These are phyloP conservation scores for Erebia ligea DNA, from an alignment of 2,888 invertebrate genomes.

Conservation along the genomic window DNA sequence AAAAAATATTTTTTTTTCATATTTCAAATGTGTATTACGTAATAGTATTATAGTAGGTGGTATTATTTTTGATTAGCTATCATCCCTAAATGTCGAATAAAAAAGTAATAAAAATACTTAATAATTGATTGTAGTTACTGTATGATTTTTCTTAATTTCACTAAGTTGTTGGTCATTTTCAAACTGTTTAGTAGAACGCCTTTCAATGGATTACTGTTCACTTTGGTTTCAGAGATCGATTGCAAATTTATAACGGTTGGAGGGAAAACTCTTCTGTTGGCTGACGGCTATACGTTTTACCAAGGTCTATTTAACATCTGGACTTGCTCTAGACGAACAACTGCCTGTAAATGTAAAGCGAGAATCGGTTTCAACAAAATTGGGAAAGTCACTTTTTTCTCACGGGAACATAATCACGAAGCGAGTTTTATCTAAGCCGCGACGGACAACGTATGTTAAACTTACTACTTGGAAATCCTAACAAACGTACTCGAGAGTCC, in stretches of 20 bases:
- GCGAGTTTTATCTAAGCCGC: conserved; percentile 24
- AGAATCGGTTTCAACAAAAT: conserved; percentile 31
- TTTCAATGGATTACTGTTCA: too few relatives aligned
- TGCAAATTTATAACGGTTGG: conserved; percentile 30
- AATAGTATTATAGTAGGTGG: too few relatives aligned
- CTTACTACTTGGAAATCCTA: neutral
- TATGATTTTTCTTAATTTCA: too few relatives aligned
- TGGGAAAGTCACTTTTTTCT: conserved; percentile 31
- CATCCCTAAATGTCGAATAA: too few relatives aligned
- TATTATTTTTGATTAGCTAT: too few relatives aligned
- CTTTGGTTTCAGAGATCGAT: conserved; percentile 17
- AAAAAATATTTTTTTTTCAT: too few relatives aligned
- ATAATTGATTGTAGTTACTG: too few relatives aligned
- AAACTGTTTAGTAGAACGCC: too few relatives aligned
- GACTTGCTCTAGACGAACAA: conserved; percentile 34
- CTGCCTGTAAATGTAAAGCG: conserved; percentile 35
- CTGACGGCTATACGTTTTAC: conserved; percentile 5
- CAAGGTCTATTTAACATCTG: conserved; percentile 21
- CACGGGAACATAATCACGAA: conserved; percentile 43
- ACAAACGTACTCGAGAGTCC: too few relatives aligned
- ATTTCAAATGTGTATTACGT: too few relatives aligned
- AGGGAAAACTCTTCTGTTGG: conserved; percentile 32
- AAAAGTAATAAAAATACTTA: too few relatives aligned
- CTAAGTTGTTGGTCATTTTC: too few relatives aligned
- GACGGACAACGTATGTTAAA: conserved; percentile 14